phyloP scores from a whole-genome alignment of 2,113 vertebrate species.

The Oceanodroma tethys region DNA sequence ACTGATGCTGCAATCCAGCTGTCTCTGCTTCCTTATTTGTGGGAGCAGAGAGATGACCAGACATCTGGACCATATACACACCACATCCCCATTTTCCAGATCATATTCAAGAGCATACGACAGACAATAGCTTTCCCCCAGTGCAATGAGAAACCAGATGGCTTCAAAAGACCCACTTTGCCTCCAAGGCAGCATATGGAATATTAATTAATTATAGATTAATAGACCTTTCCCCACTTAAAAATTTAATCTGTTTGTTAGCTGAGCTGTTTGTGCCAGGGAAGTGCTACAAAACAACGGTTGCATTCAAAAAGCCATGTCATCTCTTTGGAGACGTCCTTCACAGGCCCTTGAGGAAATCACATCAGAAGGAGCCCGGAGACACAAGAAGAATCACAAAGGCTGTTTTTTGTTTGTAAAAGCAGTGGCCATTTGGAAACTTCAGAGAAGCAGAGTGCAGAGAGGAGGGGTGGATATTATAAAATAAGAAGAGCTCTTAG shows the following conservation, averaged over 20 bases:
- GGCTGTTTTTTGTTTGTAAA: background rate
- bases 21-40: background rate
- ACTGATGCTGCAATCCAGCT: background rate
- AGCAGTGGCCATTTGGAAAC: background rate
- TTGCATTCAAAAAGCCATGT: background rate
- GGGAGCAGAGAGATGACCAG: background rate
- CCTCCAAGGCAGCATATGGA: slow-evolving; percentile 27
- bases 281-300: background rate
- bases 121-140: background rate
- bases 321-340: background rate
- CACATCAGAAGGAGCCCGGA: background rate
- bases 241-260: slow-evolving; percentile 38
- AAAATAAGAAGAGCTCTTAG: background rate
- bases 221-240: slow-evolving; percentile 43
- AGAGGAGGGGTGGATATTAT: background rate
- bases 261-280: background rate
- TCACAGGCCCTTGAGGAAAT: background rate
- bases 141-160: slow-evolving; percentile 33
- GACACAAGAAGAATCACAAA: background rate
- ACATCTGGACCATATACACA: background rate
- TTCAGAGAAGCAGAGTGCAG: background rate
- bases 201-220: slow-evolving; percentile 70
- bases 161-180: slow-evolving; percentile 42
- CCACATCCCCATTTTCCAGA: background rate
- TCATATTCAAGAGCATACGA: background rate